Evolutionary conservation across 2,113 vertebrate species (phyloP).

Genomic region (Sinocyclocheilus anophthalmus): DNA sequence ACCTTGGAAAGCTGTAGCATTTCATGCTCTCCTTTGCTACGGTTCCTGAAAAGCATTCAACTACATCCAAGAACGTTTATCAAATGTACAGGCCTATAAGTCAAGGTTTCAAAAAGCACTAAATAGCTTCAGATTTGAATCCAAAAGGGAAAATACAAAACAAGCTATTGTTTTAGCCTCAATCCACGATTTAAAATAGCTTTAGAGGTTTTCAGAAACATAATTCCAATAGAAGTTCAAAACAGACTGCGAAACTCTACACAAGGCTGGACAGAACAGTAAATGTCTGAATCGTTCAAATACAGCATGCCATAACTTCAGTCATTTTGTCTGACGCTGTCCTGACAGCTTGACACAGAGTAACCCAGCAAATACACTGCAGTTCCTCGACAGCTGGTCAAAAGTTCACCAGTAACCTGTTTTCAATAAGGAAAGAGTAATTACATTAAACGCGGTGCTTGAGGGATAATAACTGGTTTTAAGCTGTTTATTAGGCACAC

Average conservation of each 20-base stretch:
- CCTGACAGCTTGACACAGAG: not conserved
- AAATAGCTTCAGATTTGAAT: constrained; percentile 23
- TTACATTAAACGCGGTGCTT: constrained; percentile 3
- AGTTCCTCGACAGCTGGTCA: constrained; percentile 20
- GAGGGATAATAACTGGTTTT: constrained; percentile 21
- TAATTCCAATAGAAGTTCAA: not conserved
- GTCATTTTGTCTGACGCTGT: not conserved
- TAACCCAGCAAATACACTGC: not conserved
- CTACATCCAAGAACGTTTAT: not conserved
- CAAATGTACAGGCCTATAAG: constrained; percentile 27
- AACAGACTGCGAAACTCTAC: not conserved
- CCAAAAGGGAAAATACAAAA: constrained; percentile 28
- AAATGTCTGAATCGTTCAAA: not conserved
- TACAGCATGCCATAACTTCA: not conserved
- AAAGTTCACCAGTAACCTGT: constrained; percentile 42
- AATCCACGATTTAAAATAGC: not conserved
- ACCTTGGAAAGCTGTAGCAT: not conserved
- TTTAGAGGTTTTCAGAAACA: not conserved
- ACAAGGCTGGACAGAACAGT: not conserved
- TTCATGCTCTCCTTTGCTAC: not conserved
- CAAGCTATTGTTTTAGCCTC: not conserved
- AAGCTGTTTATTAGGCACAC: constrained; percentile 4
- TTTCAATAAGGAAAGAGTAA: constrained; percentile 31
- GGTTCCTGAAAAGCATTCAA: constrained; percentile 20
- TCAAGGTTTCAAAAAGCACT: not conserved